Evolutionary conservation across 2,888 invertebrate genomes (phyloP).

Genomic region (Ectemnius lituratus): DNA sequence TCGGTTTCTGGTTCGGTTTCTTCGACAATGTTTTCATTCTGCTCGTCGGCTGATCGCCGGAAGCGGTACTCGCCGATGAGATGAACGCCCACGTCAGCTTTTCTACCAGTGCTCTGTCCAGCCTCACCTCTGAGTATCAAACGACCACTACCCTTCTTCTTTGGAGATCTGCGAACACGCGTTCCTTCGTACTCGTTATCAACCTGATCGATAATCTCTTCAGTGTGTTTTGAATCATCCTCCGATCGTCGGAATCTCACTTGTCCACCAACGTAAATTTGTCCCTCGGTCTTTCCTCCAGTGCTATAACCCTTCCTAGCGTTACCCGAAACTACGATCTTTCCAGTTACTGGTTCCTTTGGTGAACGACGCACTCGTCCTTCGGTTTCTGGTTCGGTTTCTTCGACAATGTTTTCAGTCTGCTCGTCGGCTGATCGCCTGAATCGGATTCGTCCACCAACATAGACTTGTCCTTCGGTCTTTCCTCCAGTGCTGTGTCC

Average conservation of each 20-base stretch:
- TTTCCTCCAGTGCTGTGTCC: slow-evolving; percentile 7
- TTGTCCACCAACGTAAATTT: not conserved
- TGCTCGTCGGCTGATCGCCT: not conserved
- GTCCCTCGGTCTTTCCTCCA: slow-evolving; percentile 6
- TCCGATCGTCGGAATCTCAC: slow-evolving; percentile 1
- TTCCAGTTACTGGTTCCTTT: not conserved
- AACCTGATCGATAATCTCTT: not conserved
- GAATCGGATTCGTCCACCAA: not conserved
- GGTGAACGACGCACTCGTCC: not conserved
- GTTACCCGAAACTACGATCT: not conserved
- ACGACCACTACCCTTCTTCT: too few species aligned
- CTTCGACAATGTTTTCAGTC: not conserved
- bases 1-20: too few species aligned
- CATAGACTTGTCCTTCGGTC: not conserved
- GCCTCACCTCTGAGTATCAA: too few species aligned
- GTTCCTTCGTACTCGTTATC: not conserved
- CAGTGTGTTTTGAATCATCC: not conserved
- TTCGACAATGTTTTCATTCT: too few species aligned
- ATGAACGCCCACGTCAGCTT: too few species aligned
- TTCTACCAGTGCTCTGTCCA: too few species aligned
- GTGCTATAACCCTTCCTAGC: slow-evolving; percentile 7
- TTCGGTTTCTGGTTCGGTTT: not conserved
- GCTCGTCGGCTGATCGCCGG: too few species aligned
- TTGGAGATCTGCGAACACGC: too few species aligned
- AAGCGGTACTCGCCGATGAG: not conserved